Conservation (phyloP, 2,888 invertebrate genomes). For the Allygus modestus region DNA sequence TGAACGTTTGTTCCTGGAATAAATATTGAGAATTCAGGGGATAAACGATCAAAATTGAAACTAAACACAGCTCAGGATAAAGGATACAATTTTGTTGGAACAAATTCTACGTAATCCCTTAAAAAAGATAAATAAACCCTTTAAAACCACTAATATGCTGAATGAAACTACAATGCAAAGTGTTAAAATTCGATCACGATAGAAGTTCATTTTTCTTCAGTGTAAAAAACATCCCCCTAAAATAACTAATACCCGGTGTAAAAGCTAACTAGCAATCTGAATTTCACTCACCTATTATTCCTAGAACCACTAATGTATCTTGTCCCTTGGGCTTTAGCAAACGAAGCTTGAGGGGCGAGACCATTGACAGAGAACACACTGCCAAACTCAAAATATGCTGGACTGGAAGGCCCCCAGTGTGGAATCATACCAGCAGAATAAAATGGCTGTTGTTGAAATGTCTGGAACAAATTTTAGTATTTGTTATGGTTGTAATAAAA, state of each 20-base stretch:
- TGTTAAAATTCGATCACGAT: too few species aligned
- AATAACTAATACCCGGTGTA: too few species aligned
- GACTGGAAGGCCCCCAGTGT: conserved; percentile 77
- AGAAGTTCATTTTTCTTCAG: too few species aligned
- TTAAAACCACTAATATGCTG: too few species aligned
- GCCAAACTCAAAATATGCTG: conserved; percentile 82
- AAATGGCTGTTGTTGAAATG: conserved; percentile 80
- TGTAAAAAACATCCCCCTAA: too few species aligned
- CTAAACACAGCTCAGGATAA: neutral
- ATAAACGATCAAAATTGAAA: neutral
- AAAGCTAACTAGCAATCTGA: too few species aligned
- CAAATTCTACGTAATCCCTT: too few species aligned
- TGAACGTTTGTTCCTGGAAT: conserved; percentile 52
- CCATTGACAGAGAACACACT: conserved; percentile 86
- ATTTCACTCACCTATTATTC: conserved; percentile 63
- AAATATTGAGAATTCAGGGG: neutral
- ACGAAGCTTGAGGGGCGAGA: conserved; percentile 82
- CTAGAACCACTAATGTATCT: conserved; percentile 61
- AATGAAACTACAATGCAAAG: too few species aligned
- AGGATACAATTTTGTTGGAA: neutral
- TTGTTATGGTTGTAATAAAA: conserved; percentile 49
- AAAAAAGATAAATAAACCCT: too few species aligned
- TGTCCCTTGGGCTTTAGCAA: conserved; percentile 76
- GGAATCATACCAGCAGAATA: conserved; percentile 79
- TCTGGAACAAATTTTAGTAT: conserved; percentile 73